Evolutionary conservation across 2,113 vertebrate species (phyloP), one percentile per base, ranked within the genome.

Genomic region (Telmatochromis brachygnathus): DNA sequence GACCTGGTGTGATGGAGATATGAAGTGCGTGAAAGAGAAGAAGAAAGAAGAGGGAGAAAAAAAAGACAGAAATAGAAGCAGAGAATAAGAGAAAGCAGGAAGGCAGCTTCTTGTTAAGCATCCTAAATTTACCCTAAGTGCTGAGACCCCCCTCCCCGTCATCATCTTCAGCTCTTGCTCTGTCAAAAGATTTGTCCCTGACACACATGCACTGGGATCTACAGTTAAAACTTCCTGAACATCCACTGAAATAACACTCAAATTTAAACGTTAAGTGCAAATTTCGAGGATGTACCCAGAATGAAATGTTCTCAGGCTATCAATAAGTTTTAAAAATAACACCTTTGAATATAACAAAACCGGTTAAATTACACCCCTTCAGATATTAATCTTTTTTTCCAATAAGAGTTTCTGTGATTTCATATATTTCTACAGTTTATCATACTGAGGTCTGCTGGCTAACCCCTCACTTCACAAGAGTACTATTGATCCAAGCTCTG

Each of bases 351-450:
- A 84, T 79, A 85, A 84, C 68, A 88, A 35, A 65, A 79, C 6
- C 28, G 53, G 81, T 90, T 39, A 89, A 86, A 90, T 85, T 84
- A 79, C 17, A 68, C 62, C 60, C 23, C 60, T 51, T 55, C 55
- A 60, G 83, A 84, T 87, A 88, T 91, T 65, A 86, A 92, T 91
- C 84, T 90, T 58, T 79, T 65, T 56, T 79, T 62, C 75, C 83
- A 88, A 88, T 90, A 90, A 89, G 3, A 37, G 42, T 47, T 85
- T 75, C 92, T 92, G 85, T 92, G 81, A 81, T 89, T 93, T 85
- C 47, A 83, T 70, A 93, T 92, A 92, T 92, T 93, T 91, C 83
- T 83, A 75, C 84, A 92, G 87, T 94, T 94, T 92, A 93, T 94
- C 92, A 92, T 60, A 55, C 56, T 14, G 84, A 75, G 81, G 81